phyloP scores from a whole-genome alignment of 2,888 invertebrate genomes.

The Microctonus hyperodae region DNA sequence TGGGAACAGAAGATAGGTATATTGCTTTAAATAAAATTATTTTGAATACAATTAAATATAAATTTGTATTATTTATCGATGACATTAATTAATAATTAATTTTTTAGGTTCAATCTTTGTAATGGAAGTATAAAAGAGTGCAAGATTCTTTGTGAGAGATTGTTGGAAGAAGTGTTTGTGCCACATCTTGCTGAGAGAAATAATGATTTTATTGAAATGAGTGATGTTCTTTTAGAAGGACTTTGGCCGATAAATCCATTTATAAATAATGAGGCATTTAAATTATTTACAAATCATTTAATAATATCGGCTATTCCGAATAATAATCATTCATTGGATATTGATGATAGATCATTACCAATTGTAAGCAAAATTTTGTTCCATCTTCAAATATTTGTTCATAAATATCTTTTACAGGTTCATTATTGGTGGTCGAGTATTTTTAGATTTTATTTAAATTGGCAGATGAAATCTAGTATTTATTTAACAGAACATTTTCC shows the following conservation, averaged over 20 bases:
- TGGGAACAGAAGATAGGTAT: constrained; percentile 84
- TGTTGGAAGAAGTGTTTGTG: constrained; percentile 69
- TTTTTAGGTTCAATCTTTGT: constrained; percentile 74
- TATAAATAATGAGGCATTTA: constrained; percentile 68
- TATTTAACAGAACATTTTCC: constrained; percentile 74
- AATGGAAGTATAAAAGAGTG: constrained; percentile 71
- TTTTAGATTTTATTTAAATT: constrained; percentile 71
- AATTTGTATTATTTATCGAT: too few species aligned
- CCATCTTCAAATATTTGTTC: constrained; percentile 57
- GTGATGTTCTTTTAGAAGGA: constrained; percentile 71
- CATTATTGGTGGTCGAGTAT: constrained; percentile 58
- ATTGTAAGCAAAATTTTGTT: constrained; percentile 57
- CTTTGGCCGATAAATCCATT: constrained; percentile 74
- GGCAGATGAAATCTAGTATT: constrained; percentile 67
- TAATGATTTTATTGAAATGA: constrained; percentile 72
- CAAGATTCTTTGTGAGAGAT: constrained; percentile 66
- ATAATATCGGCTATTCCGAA: constrained; percentile 57
- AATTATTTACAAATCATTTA: constrained; percentile 68
- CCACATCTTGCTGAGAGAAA: constrained; percentile 70
- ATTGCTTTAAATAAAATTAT: not conserved
- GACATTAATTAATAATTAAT: too few species aligned
- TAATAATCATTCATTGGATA: constrained; percentile 50
- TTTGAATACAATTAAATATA: not conserved
- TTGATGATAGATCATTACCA: constrained; percentile 41
- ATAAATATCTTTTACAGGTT: constrained; percentile 54